phyloP scores from a whole-genome alignment of 2,888 invertebrate genomes.

The Crocallis elinguaria region DNA sequence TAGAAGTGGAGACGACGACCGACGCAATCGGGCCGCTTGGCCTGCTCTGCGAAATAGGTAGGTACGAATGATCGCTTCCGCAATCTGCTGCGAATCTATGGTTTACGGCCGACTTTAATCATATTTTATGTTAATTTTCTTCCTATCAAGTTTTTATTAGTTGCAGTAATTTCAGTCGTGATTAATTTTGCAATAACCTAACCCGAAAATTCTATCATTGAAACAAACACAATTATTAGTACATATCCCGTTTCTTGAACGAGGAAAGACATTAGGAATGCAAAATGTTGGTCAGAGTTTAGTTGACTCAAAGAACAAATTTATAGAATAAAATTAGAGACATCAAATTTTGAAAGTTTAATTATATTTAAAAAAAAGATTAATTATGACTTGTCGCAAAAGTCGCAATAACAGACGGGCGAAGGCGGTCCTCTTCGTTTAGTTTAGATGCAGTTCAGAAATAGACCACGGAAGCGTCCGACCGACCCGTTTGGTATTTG shows the following conservation, averaged over 20 bases:
- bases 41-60: slow-evolving; percentile 71
- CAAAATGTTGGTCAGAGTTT: too few relatives aligned
- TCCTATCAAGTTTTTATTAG: neutral
- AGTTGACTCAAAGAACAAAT: too few relatives aligned
- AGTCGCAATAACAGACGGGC: slow-evolving; percentile 59
- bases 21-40: slow-evolving; percentile 65
- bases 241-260: too few relatives aligned
- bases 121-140: neutral
- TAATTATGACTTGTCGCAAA: slow-evolving; percentile 57
- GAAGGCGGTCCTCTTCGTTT: slow-evolving; percentile 68
- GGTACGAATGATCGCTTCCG: slow-evolving; percentile 71
- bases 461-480: slow-evolving; percentile 83
- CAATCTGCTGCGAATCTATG: slow-evolving; percentile 59
- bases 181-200: too few relatives aligned
- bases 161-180: neutral
- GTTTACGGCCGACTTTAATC: slow-evolving; percentile 24
- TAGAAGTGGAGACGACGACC: slow-evolving; percentile 79
- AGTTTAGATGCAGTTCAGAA: slow-evolving; percentile 80
- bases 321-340: neutral
- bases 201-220: too few relatives aligned
- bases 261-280: too few relatives aligned
- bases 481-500: slow-evolving; percentile 85
- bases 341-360: too few relatives aligned
- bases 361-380: neutral
- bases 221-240: too few relatives aligned